A percentile compares a stretch with the other conserved stretches of the same genome.
phyloP scores from a whole-genome alignment of 2,797 vertebrate genomes.

The Aphelocoma californica region DNA sequence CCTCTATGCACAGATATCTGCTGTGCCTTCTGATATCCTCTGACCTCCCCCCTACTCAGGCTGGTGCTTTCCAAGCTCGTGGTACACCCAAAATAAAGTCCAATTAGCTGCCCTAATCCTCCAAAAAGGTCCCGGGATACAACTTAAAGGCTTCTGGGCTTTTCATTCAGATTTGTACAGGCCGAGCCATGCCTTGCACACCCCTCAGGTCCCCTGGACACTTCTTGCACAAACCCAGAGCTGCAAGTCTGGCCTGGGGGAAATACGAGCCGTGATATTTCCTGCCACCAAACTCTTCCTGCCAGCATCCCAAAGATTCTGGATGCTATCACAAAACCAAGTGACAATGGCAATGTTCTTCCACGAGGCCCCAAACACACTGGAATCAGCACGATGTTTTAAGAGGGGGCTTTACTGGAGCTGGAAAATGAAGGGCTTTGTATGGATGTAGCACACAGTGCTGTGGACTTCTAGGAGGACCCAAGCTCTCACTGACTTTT shows the following conservation, averaged over 20 bases:
- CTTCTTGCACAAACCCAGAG: background rate
- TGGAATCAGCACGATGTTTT: background rate
- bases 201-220: background rate
- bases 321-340: background rate
- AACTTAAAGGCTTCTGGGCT: background rate
- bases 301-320: background rate
- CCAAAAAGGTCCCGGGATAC: background rate
- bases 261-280: rapidly evolving
- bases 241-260: background rate
- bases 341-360: background rate
- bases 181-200: background rate
- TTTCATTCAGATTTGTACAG: background rate
- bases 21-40: background rate
- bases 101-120: background rate
- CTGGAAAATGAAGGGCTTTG: background rate
- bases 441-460: background rate
- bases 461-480: background rate
- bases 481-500: background rate
- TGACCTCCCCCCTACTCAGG: background rate
- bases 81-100: background rate
- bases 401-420: background rate
- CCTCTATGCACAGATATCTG: background rate
- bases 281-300: background rate
- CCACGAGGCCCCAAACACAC: rapidly evolving
- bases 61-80: rapidly evolving